These are phyloP conservation scores for Sparidentex hasta DNA, from an alignment of 2,797 vertebrate genomes.

Conservation along the genomic window DNA sequence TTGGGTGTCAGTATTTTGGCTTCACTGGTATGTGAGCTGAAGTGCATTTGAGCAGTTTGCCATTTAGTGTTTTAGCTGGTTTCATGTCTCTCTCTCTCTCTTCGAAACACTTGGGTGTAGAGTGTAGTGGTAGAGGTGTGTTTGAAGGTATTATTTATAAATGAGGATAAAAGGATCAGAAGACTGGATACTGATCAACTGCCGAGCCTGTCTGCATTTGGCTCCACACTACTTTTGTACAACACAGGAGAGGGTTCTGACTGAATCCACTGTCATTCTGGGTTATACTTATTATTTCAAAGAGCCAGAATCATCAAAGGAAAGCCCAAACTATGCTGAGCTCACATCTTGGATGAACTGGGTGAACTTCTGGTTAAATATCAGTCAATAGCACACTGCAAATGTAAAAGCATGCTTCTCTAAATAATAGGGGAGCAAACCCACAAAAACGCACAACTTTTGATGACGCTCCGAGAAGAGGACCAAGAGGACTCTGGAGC, in stretches of 20 bases:
- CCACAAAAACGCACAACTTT: background rate
- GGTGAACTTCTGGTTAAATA: background rate
- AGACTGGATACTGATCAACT: background rate
- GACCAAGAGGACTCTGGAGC: background rate
- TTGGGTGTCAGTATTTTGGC: slow-evolving; percentile 24
- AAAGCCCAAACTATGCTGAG: background rate
- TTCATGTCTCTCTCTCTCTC: background rate
- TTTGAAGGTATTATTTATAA: background rate
- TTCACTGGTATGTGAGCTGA: slow-evolving; percentile 20
- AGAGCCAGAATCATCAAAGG: background rate
- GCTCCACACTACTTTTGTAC: background rate
- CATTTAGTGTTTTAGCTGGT: background rate
- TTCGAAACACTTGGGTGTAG: background rate
- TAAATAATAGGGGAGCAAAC: slow-evolving; percentile 7
- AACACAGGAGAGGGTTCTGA: background rate
- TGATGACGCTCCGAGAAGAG: background rate
- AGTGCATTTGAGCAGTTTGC: background rate
- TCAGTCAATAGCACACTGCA: background rate
- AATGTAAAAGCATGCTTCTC: background rate
- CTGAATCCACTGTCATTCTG: background rate
- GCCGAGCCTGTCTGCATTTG: background rate
- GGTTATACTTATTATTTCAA: background rate
- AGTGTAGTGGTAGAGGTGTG: background rate
- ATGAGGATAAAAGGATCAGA: background rate
- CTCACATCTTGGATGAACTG: background rate